Conservation (phyloP, 2,888 invertebrate genomes). For the Yponomeuta cagnagella region DNA sequence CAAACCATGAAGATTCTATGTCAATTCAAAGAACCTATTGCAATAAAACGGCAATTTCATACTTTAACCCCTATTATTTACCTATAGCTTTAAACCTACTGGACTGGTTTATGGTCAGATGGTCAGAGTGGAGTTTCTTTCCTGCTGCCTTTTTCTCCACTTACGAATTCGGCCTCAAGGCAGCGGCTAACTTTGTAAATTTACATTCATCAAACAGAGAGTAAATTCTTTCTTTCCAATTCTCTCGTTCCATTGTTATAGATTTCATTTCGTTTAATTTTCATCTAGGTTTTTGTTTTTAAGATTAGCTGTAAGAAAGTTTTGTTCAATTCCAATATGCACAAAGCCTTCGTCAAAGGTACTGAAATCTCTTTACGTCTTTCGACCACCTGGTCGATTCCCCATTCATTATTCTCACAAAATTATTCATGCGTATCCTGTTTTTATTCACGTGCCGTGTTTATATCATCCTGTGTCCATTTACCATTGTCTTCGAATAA, state of each 20-base stretch:
- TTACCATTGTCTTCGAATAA: neutral
- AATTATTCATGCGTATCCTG: neutral
- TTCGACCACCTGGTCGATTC: neutral
- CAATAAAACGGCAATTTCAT: no score
- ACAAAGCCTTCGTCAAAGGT: neutral
- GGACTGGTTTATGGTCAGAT: neutral
- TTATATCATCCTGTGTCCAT: neutral
- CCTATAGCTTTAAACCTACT: neutral
- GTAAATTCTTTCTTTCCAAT: no score
- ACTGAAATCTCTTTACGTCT: neutral
- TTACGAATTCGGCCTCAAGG: no score
- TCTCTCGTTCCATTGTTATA: neutral
- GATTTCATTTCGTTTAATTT: neutral
- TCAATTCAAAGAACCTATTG: no score
- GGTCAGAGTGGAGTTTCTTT: no score
- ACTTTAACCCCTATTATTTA: no score
- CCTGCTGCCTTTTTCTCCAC: no score
- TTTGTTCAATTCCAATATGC: neutral
- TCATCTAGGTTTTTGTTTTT: neutral
- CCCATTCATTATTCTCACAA: neutral
- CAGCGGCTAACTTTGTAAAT: no score
- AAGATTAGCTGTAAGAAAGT: neutral
- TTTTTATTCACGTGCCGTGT: neutral
- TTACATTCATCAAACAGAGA: no score
- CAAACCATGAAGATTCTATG: no score